phyloP scores from a whole-genome alignment of 2,888 invertebrate genomes.

The Campaea margaritaria region DNA sequence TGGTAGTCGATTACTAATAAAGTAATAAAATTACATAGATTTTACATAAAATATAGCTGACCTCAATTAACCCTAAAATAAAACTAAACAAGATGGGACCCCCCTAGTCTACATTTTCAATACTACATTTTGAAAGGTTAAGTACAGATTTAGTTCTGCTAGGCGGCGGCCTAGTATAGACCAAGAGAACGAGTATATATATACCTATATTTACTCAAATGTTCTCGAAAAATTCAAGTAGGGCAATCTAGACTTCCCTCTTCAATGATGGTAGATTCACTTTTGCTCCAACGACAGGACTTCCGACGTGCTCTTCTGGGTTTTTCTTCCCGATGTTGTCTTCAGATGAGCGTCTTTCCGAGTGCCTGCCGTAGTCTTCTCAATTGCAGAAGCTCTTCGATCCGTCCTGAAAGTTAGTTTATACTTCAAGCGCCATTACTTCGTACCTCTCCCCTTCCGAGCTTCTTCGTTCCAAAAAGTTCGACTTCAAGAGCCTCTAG shows the following conservation, averaged over 20 bases:
- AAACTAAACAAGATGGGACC: constrained; percentile 11
- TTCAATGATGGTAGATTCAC: background rate
- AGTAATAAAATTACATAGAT: background rate
- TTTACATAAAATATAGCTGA: background rate
- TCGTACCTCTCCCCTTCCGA: background rate
- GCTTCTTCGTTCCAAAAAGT: constrained; percentile 3
- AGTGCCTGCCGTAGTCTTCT: background rate
- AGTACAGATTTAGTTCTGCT: constrained; percentile 70
- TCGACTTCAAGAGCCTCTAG: background rate
- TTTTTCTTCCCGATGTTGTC: too few species aligned
- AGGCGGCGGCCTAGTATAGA: constrained; percentile 76
- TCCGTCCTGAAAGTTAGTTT: background rate
- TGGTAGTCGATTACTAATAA: too few species aligned
- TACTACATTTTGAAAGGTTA: constrained; percentile 61
- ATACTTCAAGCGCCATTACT: background rate
- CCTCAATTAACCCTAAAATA: constrained; percentile 1
- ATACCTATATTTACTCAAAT: background rate
- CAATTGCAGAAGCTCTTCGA: background rate
- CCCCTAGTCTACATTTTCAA: constrained; percentile 43
- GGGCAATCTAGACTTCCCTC: background rate
- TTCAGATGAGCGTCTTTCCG: too few species aligned
- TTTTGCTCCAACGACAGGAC: background rate
- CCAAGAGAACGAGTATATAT: constrained; percentile 26
- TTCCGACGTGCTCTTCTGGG: background rate
- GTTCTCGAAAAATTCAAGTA: background rate